Evolutionary conservation across 2,797 vertebrate genomes (phyloP), one percentile per base, ranked within the genome.

Genomic region (Zalophus californianus): DNA sequence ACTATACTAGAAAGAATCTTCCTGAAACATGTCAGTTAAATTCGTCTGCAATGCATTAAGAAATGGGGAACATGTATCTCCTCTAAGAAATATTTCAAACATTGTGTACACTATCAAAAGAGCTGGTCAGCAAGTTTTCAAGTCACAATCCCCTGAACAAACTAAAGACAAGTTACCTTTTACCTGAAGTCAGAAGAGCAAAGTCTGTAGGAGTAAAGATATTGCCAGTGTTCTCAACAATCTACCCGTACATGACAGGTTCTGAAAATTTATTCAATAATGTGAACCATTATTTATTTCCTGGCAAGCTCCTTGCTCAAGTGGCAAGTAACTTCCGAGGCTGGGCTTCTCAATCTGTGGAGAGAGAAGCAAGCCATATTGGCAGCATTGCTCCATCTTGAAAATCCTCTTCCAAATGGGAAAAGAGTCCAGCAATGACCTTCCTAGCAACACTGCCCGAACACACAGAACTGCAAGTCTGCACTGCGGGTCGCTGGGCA

Each of bases 201-300:
- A 98, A 97, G 98, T 98, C 98, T 98, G 97, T 98, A 98, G 98
- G 98, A 98, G 77, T 96, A 86, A 83, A 85, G 93, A 86, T 83
- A 96, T 78, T 92, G 54, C 32, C 11, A 54, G 41, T 87, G 15
- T 95, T 79, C 44, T 96, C 77, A 92, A 87, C 20, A 83, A 82
- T 83, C 27, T 83, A 78, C 35, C 50, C 11, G 87, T 88, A 80
- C 87, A 70, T 87, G 50, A 58, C 16, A 91, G 44, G 23, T 82
- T 72, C n/a, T 96, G 86, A 83, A 97, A 95, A 73, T 77, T 80
- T 85, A 97, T 82, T 80, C 73, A 94, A 82, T 27, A 95, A 91
- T 84, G 89, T 18, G 27, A 96, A 60, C 73, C 60, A 44, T 16
- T 8, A 91, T 56, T 41, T 85, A 87, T 60, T 41, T 90, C 62